These are phyloP conservation scores for Drosophila algonquin DNA, from an alignment of 2,888 invertebrate genomes.

Conservation along the genomic window DNA sequence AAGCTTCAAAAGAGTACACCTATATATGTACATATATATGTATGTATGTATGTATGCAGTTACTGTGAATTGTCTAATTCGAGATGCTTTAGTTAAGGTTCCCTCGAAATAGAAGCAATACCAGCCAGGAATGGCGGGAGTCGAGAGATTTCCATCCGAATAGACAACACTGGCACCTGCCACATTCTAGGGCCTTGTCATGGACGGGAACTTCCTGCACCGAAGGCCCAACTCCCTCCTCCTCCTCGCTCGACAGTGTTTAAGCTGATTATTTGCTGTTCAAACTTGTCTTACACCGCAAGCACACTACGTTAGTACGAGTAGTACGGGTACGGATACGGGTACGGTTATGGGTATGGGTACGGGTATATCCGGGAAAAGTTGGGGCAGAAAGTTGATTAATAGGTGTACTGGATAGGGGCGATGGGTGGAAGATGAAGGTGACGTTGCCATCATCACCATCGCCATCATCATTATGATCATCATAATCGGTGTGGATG, in stretches of 20 bases:
- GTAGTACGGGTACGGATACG: neutral
- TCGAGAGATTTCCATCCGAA: neutral
- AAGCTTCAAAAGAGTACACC: too few relatives aligned
- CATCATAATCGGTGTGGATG: neutral
- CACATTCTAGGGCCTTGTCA: constrained; percentile 28
- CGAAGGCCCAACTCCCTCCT: constrained; percentile 56
- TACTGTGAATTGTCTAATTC: neutral
- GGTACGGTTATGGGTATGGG: neutral
- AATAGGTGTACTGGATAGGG: constrained; percentile 58
- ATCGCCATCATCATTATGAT: constrained; percentile 11
- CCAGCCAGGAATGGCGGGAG: neutral
- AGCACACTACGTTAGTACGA: constrained; percentile 19
- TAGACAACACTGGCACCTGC: constrained; percentile 11
- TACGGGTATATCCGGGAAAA: constrained; percentile 45
- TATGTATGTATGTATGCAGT: too few relatives aligned
- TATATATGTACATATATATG: too few relatives aligned
- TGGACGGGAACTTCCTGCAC: constrained; percentile 23
- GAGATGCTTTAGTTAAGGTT: neutral
- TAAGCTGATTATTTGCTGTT: constrained; percentile 68
- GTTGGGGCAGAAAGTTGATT: constrained; percentile 72
- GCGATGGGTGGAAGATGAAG: neutral
- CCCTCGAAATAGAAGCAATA: neutral
- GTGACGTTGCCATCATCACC: constrained; percentile 17
- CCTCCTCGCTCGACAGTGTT: constrained; percentile 5
- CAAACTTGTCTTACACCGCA: constrained; percentile 59